phyloP scores from a whole-genome alignment of 2,113 vertebrate species.

The Zingel zingel region DNA sequence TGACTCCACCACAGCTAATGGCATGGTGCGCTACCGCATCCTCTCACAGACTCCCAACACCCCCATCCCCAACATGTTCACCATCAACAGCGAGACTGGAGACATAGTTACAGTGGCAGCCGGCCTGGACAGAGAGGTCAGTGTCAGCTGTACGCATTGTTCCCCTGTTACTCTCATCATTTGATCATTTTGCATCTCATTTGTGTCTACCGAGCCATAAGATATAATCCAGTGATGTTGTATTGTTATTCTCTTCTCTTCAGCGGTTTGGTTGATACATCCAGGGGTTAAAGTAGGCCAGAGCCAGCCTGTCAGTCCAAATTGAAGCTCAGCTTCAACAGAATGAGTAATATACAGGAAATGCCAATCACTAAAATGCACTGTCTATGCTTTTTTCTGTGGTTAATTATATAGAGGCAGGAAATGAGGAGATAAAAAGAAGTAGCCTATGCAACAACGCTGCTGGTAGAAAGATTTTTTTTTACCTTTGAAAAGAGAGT shows the following conservation, averaged over 20 bases:
- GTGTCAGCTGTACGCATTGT: slow-evolving; percentile 36
- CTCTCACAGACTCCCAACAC: slow-evolving; percentile 95
- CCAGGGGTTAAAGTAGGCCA: background rate
- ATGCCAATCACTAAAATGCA: background rate
- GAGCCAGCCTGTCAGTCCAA: background rate
- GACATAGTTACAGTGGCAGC: slow-evolving; percentile 96
- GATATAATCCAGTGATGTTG: background rate
- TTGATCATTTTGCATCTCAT: background rate
- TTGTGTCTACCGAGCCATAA: background rate
- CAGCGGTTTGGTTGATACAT: background rate
- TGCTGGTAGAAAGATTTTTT: background rate
- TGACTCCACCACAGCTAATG: slow-evolving; percentile 93
- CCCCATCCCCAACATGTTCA: slow-evolving; percentile 98
- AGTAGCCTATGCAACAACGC: background rate
- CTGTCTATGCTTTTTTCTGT: background rate
- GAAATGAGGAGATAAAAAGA: background rate
- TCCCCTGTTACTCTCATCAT: no score
- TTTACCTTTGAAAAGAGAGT: background rate
- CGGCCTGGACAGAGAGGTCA: slow-evolving; percentile 97
- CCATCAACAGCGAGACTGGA: slow-evolving; percentile 97
- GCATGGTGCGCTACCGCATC: slow-evolving; percentile 96
- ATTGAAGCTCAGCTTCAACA: background rate
- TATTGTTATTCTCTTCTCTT: background rate
- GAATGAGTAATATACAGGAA: background rate
- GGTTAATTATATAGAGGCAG: background rate